phyloP scores from a whole-genome alignment of 2,113 vertebrate genomes.

The Zapus hudsonius region DNA sequence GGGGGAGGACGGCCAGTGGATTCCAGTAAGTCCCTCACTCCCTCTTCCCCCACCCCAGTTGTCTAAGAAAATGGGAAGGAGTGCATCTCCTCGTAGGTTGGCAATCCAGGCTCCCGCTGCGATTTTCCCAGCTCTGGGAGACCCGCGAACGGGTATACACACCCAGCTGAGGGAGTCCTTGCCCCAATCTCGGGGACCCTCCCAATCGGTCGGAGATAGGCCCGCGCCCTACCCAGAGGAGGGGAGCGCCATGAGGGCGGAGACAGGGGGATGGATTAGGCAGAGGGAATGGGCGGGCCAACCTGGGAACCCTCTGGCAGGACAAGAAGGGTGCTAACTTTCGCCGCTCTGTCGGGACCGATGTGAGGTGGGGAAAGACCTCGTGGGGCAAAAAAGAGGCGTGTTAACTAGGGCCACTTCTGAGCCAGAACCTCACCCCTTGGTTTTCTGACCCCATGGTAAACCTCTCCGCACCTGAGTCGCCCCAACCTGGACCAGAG shows the following conservation, averaged over 20 bases:
- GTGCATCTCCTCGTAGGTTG: not conserved
- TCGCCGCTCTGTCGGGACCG: not conserved
- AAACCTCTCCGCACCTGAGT: not conserved
- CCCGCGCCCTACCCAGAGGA: not conserved
- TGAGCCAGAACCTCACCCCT: not conserved
- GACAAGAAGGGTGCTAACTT: slow-evolving; percentile 9
- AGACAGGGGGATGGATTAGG: not conserved
- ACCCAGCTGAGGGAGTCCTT: not conserved
- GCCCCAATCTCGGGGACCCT: not conserved
- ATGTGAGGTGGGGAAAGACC: not conserved
- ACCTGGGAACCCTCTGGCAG: not conserved
- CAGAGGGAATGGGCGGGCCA: not conserved
- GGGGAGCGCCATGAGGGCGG: not conserved
- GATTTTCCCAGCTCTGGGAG: not conserved
- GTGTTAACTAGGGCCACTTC: not conserved
- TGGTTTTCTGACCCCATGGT: not conserved
- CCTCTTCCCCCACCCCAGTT: not conserved
- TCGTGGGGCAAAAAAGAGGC: not conserved
- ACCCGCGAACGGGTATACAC: not conserved
- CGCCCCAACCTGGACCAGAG: not conserved
- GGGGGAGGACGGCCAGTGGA: not conserved
- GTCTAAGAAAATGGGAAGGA: accelerated
- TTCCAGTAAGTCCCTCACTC: not conserved
- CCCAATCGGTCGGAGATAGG: no score
- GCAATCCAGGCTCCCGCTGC: not conserved